These are phyloP conservation scores for Pediacus dermestoides DNA, from an alignment of 2,888 invertebrate species.

Conservation along the genomic window DNA sequence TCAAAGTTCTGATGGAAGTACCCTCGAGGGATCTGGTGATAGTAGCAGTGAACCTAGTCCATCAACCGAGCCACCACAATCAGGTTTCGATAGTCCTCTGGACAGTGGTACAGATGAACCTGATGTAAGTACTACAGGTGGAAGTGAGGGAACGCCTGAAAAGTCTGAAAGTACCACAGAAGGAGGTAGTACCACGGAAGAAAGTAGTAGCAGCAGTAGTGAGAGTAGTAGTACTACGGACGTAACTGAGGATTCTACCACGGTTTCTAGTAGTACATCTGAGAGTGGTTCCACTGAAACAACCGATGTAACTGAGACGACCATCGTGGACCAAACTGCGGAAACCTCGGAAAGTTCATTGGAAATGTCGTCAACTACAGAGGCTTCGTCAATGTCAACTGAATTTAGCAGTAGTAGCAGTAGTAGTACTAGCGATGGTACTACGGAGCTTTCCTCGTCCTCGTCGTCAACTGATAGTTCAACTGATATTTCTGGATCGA, in stretches of 20 bases:
- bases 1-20: constrained; percentile 17
- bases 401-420: too few species aligned
- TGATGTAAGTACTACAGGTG: too few species aligned
- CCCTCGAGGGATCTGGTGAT: constrained; percentile 30
- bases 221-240: constrained; percentile 18
- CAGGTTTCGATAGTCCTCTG: neutral
- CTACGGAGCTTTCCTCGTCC: constrained; percentile 1
- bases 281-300: neutral
- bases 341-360: constrained; percentile 1
- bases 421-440: neutral
- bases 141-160: too few species aligned
- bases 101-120: too few species aligned
- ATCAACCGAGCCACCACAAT: constrained; percentile 16
- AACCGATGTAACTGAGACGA: neutral
- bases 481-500: too few species aligned
- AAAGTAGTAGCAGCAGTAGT: too few species aligned
- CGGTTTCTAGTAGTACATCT: neutral
- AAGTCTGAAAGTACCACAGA: constrained; percentile 17
- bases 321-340: neutral
- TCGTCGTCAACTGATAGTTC: neutral
- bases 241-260: constrained; percentile 25
- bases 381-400: too few species aligned
- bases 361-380: too few species aligned
- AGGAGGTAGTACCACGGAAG: constrained; percentile 8
- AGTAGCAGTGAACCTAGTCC: constrained; percentile 23